Evolutionary conservation across 1,140 invertebrate genomes (phyloP).

Genomic region (Drosophila auraria): DNA sequence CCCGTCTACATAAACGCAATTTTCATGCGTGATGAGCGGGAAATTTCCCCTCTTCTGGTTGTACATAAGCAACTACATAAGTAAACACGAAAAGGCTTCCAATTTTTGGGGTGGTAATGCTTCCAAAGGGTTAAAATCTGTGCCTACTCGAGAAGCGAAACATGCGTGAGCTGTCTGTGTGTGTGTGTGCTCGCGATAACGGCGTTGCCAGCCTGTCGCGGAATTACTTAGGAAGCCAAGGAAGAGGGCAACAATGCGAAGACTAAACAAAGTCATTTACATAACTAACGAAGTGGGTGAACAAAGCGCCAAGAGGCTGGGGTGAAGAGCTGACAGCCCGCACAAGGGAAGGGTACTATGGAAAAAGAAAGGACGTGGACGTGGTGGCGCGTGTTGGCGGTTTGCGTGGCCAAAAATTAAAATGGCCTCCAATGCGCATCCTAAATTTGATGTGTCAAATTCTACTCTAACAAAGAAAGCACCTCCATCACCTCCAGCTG

Average conservation of each 20-base stretch:
- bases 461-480: constrained; percentile 35
- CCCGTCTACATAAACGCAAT: constrained; percentile 44
- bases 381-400: constrained; percentile 60
- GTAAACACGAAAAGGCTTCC: constrained; percentile 36
- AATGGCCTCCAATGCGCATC: constrained; percentile 61
- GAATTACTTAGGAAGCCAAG: constrained; percentile 55
- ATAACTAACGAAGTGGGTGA: constrained; percentile 80
- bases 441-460: constrained; percentile 68
- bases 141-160: constrained; percentile 54
- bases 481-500: constrained; percentile 51
- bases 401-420: constrained; percentile 57
- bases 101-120: constrained; percentile 54
- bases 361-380: constrained; percentile 13
- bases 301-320: constrained; percentile 34
- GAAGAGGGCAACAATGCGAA: constrained; percentile 58
- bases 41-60: constrained; percentile 70
- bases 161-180: constrained; percentile 61
- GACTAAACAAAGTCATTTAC: constrained; percentile 80
- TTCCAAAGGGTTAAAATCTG: constrained; percentile 79
- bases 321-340: constrained; percentile 7
- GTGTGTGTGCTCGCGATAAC: constrained; percentile 35
- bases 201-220: constrained; percentile 73
- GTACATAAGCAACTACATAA: constrained; percentile 50
- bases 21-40: constrained; percentile 75
- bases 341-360: not conserved